phyloP scores from a whole-genome alignment of 2,113 vertebrate species.

The mouse (Mus musculus) region GRCm39 chr3:135008001-135008500 shows the following conservation, averaged over 20 bases:
- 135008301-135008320: neutral
- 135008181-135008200: neutral
- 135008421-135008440: neutral
- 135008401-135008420: neutral
- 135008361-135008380: neutral
- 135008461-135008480: neutral
- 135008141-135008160: neutral
- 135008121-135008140: neutral
- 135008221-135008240: neutral
- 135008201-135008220: neutral
- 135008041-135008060: neutral
- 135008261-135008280: too few relatives aligned
- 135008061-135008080: neutral
- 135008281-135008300: too few relatives aligned
- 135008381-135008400: neutral
- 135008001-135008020: neutral
- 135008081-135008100: neutral
- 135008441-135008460: too few relatives aligned
- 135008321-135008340: neutral
- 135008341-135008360: neutral
- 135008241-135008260: neutral
- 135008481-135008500: neutral
- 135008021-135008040: neutral
- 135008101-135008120: neutral
- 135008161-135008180: constrained; percentile 23